Base-by-base conservation (phyloP, 2,888 invertebrate genomes). In the Hoplodrina blanda region DNA sequence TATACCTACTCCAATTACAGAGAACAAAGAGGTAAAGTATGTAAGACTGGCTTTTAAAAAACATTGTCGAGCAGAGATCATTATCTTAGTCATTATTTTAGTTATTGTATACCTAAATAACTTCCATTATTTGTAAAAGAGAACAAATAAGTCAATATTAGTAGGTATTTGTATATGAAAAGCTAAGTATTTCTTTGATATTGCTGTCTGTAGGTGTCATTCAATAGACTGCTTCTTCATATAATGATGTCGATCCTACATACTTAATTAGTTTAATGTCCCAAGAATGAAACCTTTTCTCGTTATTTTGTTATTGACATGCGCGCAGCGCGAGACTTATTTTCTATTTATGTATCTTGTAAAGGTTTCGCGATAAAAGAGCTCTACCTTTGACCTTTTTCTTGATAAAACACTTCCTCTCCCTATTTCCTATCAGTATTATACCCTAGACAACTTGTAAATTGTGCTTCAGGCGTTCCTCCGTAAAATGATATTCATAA, bases 51-150 rank as follows among this genome's bases (percentile, higher is more conserved):
- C 17, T 61, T 54, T 0, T 52, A 50, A 64, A n/a, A 55, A 62
- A 46, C 53, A 62, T 59, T 55, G 62, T 69, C 49, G 61, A 59
- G 19, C 46, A 25, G 10, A 63, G 61, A 65, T 63, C 54, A 73
- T 73, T 76, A 69, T 73, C 57, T 49, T 49, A 30, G 68, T 63
- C 52, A 69, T 79, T 68, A 70, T 66, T 78, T 67, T 62, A 55
- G 60, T 33, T 69, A 53, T 56, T 66, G 57, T 78, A 44, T 57
- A 59, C 50, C 50, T 49, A 77, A 78, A 72, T 57, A 52, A 46
- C 62, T 30, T 57, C 53, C n/a, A 73, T 76, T 54, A 73, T 77
- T 56, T 44, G 44, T 49, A 72, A 52, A 64, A 56, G 64, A 72
- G 44, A 73, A 64, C 59, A 49, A 77, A 69, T 15, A 49, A 53